Evolutionary conservation across 2,797 vertebrate genomes (phyloP).

Genomic region (Sphaeramia orbicularis): DNA sequence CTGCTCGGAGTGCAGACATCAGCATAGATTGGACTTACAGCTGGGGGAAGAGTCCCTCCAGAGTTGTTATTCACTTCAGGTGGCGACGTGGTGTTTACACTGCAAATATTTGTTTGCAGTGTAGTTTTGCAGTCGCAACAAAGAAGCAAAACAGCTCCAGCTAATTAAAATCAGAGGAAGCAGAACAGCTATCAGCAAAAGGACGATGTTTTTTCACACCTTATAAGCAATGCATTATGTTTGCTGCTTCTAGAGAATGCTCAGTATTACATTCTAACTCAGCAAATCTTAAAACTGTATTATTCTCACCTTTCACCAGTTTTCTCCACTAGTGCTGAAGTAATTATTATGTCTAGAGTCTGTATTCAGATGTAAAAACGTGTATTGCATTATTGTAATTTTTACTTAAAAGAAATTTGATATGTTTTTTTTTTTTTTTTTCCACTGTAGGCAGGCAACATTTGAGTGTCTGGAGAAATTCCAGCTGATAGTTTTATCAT

Average conservation of each 20-base stretch:
- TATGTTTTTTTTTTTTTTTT: background rate
- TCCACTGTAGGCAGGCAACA: background rate
- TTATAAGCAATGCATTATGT: background rate
- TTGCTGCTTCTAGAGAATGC: background rate
- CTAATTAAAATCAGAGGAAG: slow-evolving; percentile 29
- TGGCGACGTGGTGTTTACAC: slow-evolving; percentile 25
- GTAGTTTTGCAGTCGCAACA: slow-evolving; percentile 14
- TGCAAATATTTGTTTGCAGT: slow-evolving; percentile 13
- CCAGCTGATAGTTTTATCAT: slow-evolving; percentile 41
- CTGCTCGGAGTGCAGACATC: slow-evolving; percentile 32
- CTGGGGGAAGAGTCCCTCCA: slow-evolving; percentile 5
- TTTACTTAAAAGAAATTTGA: background rate
- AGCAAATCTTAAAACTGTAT: slow-evolving; percentile 3
- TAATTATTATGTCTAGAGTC: background rate
- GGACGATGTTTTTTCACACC: slow-evolving; percentile 6
- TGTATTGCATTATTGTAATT: background rate
- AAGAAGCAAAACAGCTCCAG: background rate
- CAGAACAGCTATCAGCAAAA: background rate
- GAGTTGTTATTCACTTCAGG: slow-evolving; percentile 25
- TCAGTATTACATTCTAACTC: slow-evolving; percentile 3
- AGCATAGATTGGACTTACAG: slow-evolving; percentile 34
- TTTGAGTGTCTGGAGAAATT: slow-evolving; percentile 26
- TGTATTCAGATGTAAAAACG: slow-evolving; percentile 8
- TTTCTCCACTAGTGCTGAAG: background rate
- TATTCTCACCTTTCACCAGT: slow-evolving; percentile 37